phyloP scores from a whole-genome alignment of 2,797 vertebrate genomes.

The Pseudochirops corinnae region DNA sequence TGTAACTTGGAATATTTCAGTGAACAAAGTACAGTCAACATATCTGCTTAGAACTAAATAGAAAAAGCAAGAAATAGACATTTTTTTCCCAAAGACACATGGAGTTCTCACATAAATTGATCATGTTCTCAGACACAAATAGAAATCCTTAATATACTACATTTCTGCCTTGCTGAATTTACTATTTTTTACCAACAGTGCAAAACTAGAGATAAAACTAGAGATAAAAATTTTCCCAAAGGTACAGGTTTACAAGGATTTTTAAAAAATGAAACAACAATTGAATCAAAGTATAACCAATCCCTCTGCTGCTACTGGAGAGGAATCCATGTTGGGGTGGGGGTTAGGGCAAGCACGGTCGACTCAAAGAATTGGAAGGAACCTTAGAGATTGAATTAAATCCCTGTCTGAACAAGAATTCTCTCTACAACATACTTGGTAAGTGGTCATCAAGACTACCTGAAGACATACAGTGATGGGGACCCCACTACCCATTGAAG shows the following conservation, averaged over 20 bases:
- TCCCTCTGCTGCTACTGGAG: not conserved
- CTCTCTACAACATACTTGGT: not conserved
- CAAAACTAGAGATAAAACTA: not conserved
- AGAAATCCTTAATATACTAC: not conserved
- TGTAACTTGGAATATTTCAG: not conserved
- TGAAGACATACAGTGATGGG: not conserved
- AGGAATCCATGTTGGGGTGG: not conserved
- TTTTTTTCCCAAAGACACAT: not conserved
- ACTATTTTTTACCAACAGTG: not conserved
- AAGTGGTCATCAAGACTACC: not conserved
- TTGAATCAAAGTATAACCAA: not conserved
- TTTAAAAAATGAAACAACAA: not conserved
- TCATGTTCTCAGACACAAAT: not conserved
- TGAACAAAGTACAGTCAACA: not conserved
- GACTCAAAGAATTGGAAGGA: not conserved
- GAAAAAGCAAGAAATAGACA: not conserved
- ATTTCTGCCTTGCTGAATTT: not conserved
- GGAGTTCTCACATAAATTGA: not conserved
- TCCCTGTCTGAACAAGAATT: not conserved
- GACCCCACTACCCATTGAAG: not conserved
- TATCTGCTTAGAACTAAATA: not conserved
- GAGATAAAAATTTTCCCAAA: not conserved
- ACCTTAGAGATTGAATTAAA: not conserved
- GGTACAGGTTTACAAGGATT: not conserved
- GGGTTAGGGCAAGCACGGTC: not conserved